Percentiles rank a stretch among this genome's conserved stretches.
Evolutionary conservation across 2,888 invertebrate species (phyloP).

Genomic region (Hydriomena furcata): DNA sequence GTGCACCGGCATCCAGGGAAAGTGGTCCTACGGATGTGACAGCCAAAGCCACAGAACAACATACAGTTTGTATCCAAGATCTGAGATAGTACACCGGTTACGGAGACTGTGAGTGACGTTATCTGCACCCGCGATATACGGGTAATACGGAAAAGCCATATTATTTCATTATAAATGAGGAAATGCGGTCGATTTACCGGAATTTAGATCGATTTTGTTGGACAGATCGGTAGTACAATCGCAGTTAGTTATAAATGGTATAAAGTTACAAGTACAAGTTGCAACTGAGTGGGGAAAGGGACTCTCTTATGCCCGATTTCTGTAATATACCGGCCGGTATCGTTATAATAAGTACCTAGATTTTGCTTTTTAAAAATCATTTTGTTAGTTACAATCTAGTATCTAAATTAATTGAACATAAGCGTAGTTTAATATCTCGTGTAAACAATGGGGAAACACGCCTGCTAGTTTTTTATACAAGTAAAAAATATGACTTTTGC

Average conservation of each 20-base stretch:
- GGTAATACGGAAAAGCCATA: slow-evolving; percentile 36
- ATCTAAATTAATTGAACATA: no score
- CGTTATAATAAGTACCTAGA: no score
- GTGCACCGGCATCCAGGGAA: slow-evolving; percentile 30
- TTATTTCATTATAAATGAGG: slow-evolving; percentile 37
- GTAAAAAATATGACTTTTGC: no score
- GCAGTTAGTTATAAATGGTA: slow-evolving; percentile 10
- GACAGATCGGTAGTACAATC: slow-evolving; percentile 18
- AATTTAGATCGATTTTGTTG: slow-evolving; percentile 29
- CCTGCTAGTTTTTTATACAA: no score
- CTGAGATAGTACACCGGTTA: slow-evolving; percentile 26
- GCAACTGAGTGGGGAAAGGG: slow-evolving; percentile 11
- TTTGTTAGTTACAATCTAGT: no score
- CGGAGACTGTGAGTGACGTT: slow-evolving; percentile 35
- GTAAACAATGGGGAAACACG: no score
- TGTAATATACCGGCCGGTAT: no score
- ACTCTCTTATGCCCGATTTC: no score
- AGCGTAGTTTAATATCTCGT: no score
- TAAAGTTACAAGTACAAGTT: background rate
- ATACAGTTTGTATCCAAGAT: slow-evolving; percentile 17
- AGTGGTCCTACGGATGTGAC: slow-evolving; percentile 36
- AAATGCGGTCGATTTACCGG: slow-evolving; percentile 30
- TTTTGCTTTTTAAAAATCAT: no score
- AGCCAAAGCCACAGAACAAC: slow-evolving; percentile 8
- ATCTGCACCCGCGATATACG: slow-evolving; percentile 33